These are phyloP conservation scores for Hartigia nigra DNA, from an alignment of 2,888 invertebrate species.

Conservation along the genomic window DNA sequence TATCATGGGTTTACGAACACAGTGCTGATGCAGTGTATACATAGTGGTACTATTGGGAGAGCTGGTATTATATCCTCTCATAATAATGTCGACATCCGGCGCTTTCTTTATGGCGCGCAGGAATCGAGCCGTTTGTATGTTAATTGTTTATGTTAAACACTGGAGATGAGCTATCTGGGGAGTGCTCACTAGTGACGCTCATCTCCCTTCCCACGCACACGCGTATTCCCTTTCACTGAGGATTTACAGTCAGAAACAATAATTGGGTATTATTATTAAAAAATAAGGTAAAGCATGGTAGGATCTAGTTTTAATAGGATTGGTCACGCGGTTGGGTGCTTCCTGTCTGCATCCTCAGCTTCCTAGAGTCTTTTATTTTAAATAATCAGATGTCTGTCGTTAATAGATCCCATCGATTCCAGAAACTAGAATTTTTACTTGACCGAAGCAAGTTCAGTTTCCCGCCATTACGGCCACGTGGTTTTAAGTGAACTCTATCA, in stretches of 20 bases:
- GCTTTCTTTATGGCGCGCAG: slow-evolving; percentile 6
- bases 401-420: neutral
- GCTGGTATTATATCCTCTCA: slow-evolving; percentile 5
- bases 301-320: neutral
- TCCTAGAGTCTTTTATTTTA: neutral
- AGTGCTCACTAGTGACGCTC: neutral
- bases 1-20: neutral
- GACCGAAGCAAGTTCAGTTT: neutral
- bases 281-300: neutral
- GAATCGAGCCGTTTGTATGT: slow-evolving; percentile 31
- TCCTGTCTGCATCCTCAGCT: neutral
- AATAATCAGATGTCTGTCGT: neutral
- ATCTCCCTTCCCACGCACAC: neutral
- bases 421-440: neutral
- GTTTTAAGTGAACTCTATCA: neutral
- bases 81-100: slow-evolving; percentile 9
- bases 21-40: neutral
- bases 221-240: neutral
- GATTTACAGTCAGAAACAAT: neutral
- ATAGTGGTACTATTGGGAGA: neutral
- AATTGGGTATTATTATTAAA: neutral
- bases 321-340: neutral
- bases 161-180: slow-evolving; percentile 28
- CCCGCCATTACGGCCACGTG: neutral
- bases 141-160: slow-evolving; percentile 35